Percentiles rank a stretch among this genome's conserved stretches.
These are phyloP conservation scores for Narcine bancroftii DNA, from an alignment of 2,113 vertebrate genomes.

Conservation along the genomic window DNA sequence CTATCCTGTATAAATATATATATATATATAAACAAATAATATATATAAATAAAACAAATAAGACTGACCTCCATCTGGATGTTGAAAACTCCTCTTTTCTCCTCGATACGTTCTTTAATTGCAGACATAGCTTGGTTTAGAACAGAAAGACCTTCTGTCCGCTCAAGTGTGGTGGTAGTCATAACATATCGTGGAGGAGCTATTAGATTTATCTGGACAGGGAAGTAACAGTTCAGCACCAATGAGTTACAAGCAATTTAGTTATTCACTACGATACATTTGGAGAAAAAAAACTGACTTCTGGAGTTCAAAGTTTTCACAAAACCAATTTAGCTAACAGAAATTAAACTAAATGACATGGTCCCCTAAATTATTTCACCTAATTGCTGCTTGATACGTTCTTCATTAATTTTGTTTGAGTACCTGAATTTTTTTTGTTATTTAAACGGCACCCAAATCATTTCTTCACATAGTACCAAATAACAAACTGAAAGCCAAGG, in stretches of 20 bases:
- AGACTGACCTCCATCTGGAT: conserved; percentile 89
- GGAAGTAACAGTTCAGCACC: neutral
- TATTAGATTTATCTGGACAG: conserved; percentile 85
- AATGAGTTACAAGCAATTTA: neutral
- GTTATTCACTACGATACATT: neutral
- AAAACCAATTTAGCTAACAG: neutral
- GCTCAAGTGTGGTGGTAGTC: conserved; percentile 94
- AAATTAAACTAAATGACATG: neutral
- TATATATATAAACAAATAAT: neutral
- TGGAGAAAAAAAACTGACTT: neutral
- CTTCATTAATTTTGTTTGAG: no score
- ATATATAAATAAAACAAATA: neutral
- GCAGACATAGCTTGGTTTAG: conserved; percentile 96
- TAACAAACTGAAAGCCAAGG: neutral
- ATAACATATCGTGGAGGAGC: conserved; percentile 97
- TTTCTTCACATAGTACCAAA: neutral
- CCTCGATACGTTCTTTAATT: conserved; percentile 96
- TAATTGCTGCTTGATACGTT: neutral
- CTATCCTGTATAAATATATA: no score
- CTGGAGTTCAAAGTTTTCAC: neutral
- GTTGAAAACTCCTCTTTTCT: conserved; percentile 95
- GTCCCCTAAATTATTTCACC: neutral
- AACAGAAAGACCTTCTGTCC: conserved; percentile 90
- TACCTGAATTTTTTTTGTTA: neutral
- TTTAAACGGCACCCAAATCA: neutral